phyloP scores from a whole-genome alignment of 2,113 vertebrate species.

The Marcusenius ussheri region DNA sequence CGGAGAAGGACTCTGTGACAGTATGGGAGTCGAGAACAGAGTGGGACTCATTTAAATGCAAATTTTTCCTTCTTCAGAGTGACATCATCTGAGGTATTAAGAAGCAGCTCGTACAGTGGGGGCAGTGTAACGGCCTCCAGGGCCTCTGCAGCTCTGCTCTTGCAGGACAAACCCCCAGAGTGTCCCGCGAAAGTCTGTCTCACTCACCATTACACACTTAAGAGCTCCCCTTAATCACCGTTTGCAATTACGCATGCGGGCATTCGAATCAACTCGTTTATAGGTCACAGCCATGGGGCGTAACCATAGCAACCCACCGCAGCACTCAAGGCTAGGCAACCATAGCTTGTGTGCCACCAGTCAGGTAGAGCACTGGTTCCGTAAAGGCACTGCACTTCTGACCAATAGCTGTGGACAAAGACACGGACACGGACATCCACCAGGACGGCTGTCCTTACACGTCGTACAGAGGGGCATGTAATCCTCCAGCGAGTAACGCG shows the following conservation, averaged over 20 bases:
- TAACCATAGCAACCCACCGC: neutral
- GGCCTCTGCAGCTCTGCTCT: neutral
- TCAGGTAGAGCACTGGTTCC: neutral
- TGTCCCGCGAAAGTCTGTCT: neutral
- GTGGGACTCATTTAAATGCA: neutral
- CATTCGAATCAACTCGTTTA: neutral
- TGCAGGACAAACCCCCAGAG: neutral
- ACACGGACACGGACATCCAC: neutral
- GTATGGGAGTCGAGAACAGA: neutral
- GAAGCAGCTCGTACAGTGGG: neutral
- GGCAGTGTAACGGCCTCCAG: neutral
- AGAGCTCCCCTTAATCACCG: constrained; percentile 2
- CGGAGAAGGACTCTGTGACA: neutral
- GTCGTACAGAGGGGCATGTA: neutral
- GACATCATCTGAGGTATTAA: neutral
- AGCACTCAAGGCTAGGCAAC: neutral
- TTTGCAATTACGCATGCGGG: neutral
- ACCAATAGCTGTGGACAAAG: neutral
- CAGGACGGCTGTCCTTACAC: neutral
- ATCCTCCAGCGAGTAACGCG: neutral
- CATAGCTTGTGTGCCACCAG: neutral
- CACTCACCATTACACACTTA: constrained; percentile 3
- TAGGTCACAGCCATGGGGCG: neutral
- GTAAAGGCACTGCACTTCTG: neutral
- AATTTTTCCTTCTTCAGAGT: neutral